Percentiles rank a stretch among this genome's conserved stretches.
These are phyloP conservation scores for Volucella inflata DNA, from an alignment of 2,888 invertebrate species.

Conservation along the genomic window DNA sequence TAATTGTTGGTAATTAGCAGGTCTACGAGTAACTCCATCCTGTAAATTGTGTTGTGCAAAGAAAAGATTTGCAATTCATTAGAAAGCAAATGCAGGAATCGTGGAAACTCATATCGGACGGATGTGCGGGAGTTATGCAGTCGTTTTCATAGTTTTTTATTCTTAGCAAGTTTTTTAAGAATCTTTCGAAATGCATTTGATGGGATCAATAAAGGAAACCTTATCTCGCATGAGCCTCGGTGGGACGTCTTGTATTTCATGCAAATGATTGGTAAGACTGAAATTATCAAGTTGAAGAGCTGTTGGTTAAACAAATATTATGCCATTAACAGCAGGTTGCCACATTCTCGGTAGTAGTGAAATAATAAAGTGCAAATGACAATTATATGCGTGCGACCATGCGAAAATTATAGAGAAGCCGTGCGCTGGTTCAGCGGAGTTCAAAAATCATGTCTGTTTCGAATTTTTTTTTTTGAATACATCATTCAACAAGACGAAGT, in stretches of 20 bases:
- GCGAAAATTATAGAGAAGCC: no score
- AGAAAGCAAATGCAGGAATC: constrained; percentile 58
- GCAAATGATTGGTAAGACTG: constrained; percentile 49
- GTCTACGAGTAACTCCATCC: constrained; percentile 68
- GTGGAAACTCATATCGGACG: neutral
- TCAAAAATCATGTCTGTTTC: no score
- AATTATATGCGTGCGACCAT: no score
- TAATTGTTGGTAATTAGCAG: constrained; percentile 74
- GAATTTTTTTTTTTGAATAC: no score
- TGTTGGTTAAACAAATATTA: constrained; percentile 47
- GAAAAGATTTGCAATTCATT: constrained; percentile 75
- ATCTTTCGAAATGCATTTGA: constrained; percentile 53
- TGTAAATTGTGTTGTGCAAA: constrained; percentile 72
- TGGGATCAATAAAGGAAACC: constrained; percentile 60
- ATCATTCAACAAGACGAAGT: no score
- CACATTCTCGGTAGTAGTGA: constrained; percentile 28
- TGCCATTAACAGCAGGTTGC: constrained; percentile 18
- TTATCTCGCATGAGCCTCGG: constrained; percentile 52
- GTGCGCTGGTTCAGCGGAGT: no score
- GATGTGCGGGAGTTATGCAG: neutral
- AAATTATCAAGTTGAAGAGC: constrained; percentile 46
- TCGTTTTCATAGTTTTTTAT: neutral
- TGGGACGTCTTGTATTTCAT: constrained; percentile 47
- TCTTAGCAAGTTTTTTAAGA: constrained; percentile 58
- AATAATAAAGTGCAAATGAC: no score